A percentile compares a stretch with the other conserved stretches of the same genome.
These are phyloP conservation scores for Austrofundulus limnaeus DNA, from an alignment of 2,113 vertebrate species.

Conservation along the genomic window DNA sequence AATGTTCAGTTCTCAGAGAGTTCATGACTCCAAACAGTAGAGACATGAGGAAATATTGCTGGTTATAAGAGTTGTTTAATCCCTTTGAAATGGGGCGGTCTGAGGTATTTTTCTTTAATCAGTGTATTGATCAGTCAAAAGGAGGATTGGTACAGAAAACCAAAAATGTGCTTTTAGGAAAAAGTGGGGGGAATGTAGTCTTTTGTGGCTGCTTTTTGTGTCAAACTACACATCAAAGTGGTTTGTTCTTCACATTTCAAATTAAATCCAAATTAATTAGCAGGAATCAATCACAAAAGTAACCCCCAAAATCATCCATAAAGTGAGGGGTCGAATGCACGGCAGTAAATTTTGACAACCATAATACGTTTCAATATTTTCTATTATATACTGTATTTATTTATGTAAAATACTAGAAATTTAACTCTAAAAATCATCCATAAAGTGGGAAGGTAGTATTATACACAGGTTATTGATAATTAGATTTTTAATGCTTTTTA, in stretches of 20 bases:
- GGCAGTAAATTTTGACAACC: too few species aligned
- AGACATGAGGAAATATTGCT: conserved; percentile 2
- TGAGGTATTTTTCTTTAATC: background rate
- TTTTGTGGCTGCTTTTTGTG: background rate
- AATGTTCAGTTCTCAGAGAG: background rate
- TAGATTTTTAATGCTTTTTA: too few species aligned
- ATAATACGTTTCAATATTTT: too few species aligned
- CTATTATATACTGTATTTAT: too few species aligned
- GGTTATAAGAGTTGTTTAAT: background rate
- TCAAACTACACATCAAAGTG: conserved; percentile 15
- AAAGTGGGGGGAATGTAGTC: background rate
- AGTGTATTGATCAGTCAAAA: background rate
- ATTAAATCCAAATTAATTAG: conserved; percentile 9
- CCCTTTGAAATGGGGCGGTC: background rate
- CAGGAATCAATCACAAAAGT: conserved; percentile 23
- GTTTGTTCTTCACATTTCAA: conserved; percentile 4
- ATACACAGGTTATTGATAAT: too few species aligned
- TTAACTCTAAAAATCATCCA: too few species aligned
- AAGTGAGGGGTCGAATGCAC: too few species aligned
- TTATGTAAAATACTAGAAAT: too few species aligned
- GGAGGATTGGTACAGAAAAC: background rate
- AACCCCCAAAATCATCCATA: too few species aligned
- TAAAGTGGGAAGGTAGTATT: too few species aligned
- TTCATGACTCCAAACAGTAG: background rate
- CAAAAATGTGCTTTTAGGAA: background rate